Base-by-base conservation (phyloP, 2,888 invertebrate genomes). In the Isotomurus palustris region DNA sequence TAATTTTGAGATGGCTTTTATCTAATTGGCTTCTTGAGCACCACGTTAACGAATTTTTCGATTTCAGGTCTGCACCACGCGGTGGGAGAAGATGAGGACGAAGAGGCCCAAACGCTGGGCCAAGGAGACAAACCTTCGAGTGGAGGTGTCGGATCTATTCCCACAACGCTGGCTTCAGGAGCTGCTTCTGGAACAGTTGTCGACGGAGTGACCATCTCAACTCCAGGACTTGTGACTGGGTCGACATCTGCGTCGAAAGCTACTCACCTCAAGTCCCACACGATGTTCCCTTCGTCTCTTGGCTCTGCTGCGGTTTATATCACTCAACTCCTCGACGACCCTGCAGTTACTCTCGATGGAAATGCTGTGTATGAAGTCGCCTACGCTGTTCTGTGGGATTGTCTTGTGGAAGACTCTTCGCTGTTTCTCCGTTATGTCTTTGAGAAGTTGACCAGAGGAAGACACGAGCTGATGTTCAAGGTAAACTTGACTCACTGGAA, bases 291-390 rank as follows among this genome's bases (percentile, higher is more conserved):
- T 1, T 97, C 99, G 0, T 91, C 90, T 43, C 79, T 99, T 24
- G 96, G 99, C 75, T 90, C 94, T 0, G 92, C 96, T 0, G 94
- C 95, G 0, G 87, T 97, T 53, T 91, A 91, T 75, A 93, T 99
- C 60, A 89, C 99, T 14, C 86, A 90, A 71, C 81, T 97, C 53
- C 78, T 99, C 48, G 96, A 99, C 73, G 99, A 99, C 76, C 89
- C 93, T 0, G 94, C 96, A 1, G 95, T 99, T 3, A 91, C 93
- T 0, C 80, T 83, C 2, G 93, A 95, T 74, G 97, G 97, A 0
- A 87, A 88, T 35, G 88, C 91, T n/a, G 97, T 99, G 0, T 93
- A 94, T 73, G 95, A 96, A 80, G 88, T 94, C 1, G 93, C 97
- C 53, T 93, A 93, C 76, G 91, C 92, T 79, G 91, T 95, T 0